These are phyloP conservation scores for Stichodactyla mertensii DNA, from an alignment of 64 coral and sea anemone species.

Conservation along the genomic window DNA sequence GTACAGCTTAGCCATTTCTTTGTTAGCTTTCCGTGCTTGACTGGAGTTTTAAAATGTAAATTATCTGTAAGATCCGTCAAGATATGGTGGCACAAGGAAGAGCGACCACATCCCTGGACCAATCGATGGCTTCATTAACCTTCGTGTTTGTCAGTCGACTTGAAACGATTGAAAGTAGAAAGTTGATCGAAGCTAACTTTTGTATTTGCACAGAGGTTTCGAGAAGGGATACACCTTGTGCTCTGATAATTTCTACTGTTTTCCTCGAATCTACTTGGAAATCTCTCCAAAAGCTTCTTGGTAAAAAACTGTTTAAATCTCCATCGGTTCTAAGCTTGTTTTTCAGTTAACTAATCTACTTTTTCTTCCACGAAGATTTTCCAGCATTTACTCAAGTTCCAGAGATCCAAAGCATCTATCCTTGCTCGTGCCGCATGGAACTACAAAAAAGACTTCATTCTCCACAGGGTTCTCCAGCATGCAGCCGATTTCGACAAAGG, in stretches of 20 bases:
- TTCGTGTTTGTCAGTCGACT: background rate
- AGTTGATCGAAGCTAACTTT: background rate
- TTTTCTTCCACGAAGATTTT: background rate
- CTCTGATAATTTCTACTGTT: too few species aligned
- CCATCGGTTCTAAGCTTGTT: background rate
- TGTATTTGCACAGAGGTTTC: background rate
- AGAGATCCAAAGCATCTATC: background rate
- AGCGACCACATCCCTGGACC: background rate
- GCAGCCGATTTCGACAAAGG: background rate
- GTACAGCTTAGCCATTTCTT: background rate
- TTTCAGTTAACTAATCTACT: background rate
- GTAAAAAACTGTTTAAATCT: background rate
- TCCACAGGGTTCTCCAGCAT: background rate
- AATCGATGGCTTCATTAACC: background rate
- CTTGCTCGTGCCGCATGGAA: background rate
- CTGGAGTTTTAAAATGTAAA: background rate
- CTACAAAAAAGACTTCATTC: background rate
- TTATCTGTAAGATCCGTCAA: background rate
- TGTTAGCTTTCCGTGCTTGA: constrained; percentile 20
- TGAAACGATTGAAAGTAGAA: background rate
- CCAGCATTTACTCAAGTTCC: background rate
- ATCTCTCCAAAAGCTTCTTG: too few species aligned
- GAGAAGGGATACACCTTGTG: background rate
- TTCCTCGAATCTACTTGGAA: too few species aligned
- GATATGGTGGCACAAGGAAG: background rate